These are phyloP conservation scores for Psittacula echo DNA, from an alignment of 2,797 vertebrate genomes.

Conservation along the genomic window DNA sequence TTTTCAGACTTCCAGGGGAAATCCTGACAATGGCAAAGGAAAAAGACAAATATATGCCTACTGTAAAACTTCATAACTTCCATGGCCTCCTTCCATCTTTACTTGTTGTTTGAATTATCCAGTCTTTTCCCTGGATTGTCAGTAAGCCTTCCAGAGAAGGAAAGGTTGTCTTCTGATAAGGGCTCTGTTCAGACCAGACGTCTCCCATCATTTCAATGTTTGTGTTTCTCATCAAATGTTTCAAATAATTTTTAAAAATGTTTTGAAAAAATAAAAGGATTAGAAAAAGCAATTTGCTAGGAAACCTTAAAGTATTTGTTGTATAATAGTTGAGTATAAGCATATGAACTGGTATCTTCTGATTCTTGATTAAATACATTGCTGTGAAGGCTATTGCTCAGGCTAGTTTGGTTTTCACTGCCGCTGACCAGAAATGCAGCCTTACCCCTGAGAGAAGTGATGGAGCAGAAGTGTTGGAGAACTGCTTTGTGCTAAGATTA, in stretches of 20 bases:
- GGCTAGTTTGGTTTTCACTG: neutral
- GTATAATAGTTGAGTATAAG: neutral
- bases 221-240: neutral
- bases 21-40: neutral
- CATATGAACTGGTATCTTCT: neutral
- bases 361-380: neutral
- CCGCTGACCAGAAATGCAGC: neutral
- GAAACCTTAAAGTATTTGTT: neutral
- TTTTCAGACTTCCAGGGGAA: neutral
- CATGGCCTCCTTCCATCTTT: too few relatives aligned
- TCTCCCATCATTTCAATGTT: neutral
- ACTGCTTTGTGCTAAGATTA: neutral
- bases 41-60: neutral
- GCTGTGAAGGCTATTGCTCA: neutral
- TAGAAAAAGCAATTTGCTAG: neutral
- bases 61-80: neutral
- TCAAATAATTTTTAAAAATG: fast-evolving
- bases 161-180: neutral
- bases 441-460: neutral
- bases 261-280: neutral
- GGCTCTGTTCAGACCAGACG: neutral
- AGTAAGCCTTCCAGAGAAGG: neutral
- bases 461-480: neutral
- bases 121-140: neutral
- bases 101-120: neutral